A percentile compares a stretch with the other conserved stretches of the same genome.
These are phyloP conservation scores for Drosophila neotestacea DNA, from an alignment of 2,888 invertebrate species.

Conservation along the genomic window DNA sequence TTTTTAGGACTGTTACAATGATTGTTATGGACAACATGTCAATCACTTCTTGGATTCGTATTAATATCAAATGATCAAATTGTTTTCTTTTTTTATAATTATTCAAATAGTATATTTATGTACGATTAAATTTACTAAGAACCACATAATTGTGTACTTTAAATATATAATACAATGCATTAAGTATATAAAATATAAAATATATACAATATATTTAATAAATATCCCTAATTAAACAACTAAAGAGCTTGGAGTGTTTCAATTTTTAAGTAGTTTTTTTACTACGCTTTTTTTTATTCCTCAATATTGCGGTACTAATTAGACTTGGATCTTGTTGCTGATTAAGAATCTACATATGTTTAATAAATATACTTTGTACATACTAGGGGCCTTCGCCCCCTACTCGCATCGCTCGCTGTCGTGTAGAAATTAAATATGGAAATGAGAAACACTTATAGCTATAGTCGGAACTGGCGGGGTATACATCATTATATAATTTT, in stretches of 20 bases:
- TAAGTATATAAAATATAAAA: constrained; percentile 20
- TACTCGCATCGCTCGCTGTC: too few relatives aligned
- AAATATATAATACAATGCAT: constrained; percentile 18
- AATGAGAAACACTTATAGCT: too few relatives aligned
- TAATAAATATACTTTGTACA: too few relatives aligned
- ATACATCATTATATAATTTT: too few relatives aligned
- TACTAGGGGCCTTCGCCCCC: too few relatives aligned
- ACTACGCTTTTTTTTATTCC: neutral
- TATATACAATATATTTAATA: constrained; percentile 25
- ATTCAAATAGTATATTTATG: constrained; percentile 40
- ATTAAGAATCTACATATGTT: neutral
- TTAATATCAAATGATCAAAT: constrained; percentile 32
- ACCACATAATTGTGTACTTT: constrained; percentile 35
- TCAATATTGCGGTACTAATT: neutral
- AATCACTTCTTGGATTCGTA: constrained; percentile 41
- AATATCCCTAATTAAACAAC: constrained; percentile 22
- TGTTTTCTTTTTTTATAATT: constrained; percentile 27
- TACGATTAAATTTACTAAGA: constrained; percentile 23
- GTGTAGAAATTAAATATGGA: too few relatives aligned
- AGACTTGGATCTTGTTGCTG: neutral
- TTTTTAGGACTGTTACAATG: constrained; percentile 54
- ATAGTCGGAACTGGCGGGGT: too few relatives aligned
- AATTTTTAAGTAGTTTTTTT: neutral
- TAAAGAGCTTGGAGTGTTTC: neutral
- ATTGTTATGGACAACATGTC: constrained; percentile 47